Evolutionary conservation across 2,888 invertebrate species (phyloP), one percentile per base, ranked within the genome.

Genomic region (Cylloceria caligata): DNA sequence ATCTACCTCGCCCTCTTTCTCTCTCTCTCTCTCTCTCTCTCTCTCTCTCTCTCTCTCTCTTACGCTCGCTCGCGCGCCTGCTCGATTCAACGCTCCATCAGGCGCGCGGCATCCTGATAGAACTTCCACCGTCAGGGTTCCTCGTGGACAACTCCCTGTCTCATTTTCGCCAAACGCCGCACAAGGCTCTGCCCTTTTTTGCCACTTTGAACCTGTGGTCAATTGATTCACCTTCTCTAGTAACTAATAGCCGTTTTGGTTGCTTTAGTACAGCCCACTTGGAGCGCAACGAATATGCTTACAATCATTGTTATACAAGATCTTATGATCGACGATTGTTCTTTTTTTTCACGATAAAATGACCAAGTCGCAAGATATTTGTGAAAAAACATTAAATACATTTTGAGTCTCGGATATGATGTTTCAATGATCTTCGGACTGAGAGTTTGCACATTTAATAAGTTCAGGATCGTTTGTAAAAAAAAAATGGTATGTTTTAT

Each of bases 51-150:
- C 19, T 5, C 47, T 67, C 47, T 21, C 34, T n/a, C 68, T 27
- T n/a, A n/a, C n/a, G n/a, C n/a, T n/a, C n/a, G n/a, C n/a, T n/a
- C n/a, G n/a, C n/a, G n/a, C n/a, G n/a, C n/a, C n/a, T n/a, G n/a
- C n/a, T 71, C 42, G 71, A 24, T 57, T 71, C 57, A 27, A 24
- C 42, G 42, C 57, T 69, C 36, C 36, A 55, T 55, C 55, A 24
- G 68, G 19, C 68, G 52, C 68, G 68, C 68, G 68, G 49, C 68
- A 49, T 68, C 49, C 21, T 21, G 49, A 36, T 3, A 19, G 68
- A 68, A n/a, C 11, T n/a, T 55, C 11, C n/a, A 30, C 0, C 27
- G 24, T n/a, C 49, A 36, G 36, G 21, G 42, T 55, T 34, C 34
- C 11, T 27, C 42, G n/a, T 27, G 42, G 30, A 16, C 45, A 21